These are phyloP conservation scores for Argyrosomus regius DNA, from an alignment of 2,797 vertebrate genomes.

Conservation along the genomic window DNA sequence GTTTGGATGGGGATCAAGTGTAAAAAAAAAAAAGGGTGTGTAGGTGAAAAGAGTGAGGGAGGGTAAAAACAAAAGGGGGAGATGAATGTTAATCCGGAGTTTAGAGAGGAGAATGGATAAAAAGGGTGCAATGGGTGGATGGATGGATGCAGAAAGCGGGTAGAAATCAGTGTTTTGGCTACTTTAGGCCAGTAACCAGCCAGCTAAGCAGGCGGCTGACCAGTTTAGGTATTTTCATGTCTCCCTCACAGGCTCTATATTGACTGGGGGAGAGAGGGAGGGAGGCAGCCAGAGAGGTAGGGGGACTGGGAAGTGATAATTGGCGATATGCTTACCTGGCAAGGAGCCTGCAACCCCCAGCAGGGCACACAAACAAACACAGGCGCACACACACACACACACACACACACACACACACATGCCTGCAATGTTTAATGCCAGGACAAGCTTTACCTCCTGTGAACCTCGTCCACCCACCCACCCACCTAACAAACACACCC, in stretches of 20 bases:
- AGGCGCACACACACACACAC: conserved; percentile 25
- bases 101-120: conserved; percentile 51
- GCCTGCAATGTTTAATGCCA: conserved; percentile 58
- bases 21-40: conserved; percentile 31
- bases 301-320: conserved; percentile 85
- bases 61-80: conserved; percentile 61
- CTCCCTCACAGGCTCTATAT: conserved; percentile 59
- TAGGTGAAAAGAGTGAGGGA: conserved; percentile 44
- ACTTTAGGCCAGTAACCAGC: conserved; percentile 41
- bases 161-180: conserved; percentile 63
- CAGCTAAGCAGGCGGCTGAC: conserved; percentile 59
- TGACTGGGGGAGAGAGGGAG: conserved; percentile 44
- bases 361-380: conserved; percentile 60
- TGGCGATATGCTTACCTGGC: conserved; percentile 86
- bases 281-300: conserved; percentile 27
- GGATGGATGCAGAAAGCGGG: conserved; percentile 35
- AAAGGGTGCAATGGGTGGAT: conserved; percentile 52
- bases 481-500: conserved; percentile 26
- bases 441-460: conserved; percentile 57
- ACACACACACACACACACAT: conserved; percentile 39
- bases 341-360: conserved; percentile 75
- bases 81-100: conserved; percentile 63
- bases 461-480: conserved; percentile 33
- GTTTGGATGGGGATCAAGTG: conserved; percentile 68
- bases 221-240: conserved; percentile 67